phyloP scores from a whole-genome alignment of 2,113 vertebrate species.

The Neotragus pygmaeus region DNA sequence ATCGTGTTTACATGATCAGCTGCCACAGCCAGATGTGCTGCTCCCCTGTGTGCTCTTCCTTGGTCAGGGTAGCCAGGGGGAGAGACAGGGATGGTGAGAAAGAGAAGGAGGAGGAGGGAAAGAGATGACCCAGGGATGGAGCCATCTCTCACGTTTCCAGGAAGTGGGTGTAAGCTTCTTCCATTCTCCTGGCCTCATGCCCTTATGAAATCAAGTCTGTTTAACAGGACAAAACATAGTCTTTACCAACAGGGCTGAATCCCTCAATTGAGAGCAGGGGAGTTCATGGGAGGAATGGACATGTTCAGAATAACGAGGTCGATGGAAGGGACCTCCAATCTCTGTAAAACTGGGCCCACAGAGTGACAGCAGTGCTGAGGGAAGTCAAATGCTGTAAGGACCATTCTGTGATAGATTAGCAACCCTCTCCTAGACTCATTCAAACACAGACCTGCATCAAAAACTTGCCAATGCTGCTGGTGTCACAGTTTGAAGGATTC shows the following conservation, averaged over 20 bases:
- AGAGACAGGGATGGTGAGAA: neutral
- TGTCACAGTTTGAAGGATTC: neutral
- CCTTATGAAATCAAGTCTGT: neutral
- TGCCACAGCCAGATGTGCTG: neutral
- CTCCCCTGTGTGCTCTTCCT: neutral
- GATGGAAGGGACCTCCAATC: neutral
- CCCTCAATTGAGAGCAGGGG: neutral
- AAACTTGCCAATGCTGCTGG: neutral
- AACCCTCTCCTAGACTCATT: neutral
- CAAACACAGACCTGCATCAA: rapidly evolving
- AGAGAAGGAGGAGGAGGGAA: neutral
- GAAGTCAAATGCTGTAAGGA: neutral
- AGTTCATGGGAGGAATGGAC: neutral
- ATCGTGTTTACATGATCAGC: rapidly evolving
- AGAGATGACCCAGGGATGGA: neutral
- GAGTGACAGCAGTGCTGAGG: neutral
- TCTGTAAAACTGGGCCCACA: neutral
- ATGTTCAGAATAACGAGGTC: neutral
- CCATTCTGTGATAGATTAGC: constrained; percentile 27
- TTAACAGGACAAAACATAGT: neutral
- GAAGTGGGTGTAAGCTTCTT: neutral
- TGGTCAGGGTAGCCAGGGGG: neutral
- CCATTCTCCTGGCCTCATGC: neutral
- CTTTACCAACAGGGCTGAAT: neutral
- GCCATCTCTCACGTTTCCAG: neutral